Conservation (phyloP, 2,888 invertebrate species). For the Hirtodrosophila trivittata region DNA sequence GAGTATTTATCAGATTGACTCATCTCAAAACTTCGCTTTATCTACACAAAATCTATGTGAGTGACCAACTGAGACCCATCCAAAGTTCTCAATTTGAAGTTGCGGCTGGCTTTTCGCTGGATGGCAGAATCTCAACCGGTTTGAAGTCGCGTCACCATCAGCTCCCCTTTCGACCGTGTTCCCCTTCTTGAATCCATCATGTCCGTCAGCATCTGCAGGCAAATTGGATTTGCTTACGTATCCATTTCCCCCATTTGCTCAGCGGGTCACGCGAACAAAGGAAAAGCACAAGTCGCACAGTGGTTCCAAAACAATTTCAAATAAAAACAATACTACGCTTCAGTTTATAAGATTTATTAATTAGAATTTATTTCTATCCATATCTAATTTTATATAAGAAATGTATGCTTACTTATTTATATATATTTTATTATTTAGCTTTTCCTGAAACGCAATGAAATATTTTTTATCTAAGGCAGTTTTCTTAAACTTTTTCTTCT, state of each 20-base stretch:
- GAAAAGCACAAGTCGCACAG: slow-evolving; percentile 42
- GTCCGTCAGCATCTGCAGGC: slow-evolving; percentile 31
- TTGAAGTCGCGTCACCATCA: too few species aligned
- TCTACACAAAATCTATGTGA: slow-evolving; percentile 47
- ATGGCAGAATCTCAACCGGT: slow-evolving; percentile 50
- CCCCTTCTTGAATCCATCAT: background rate
- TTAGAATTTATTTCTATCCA: too few species aligned
- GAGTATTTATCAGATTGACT: slow-evolving; percentile 21
- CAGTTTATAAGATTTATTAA: too few species aligned
- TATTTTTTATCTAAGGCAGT: too few species aligned
- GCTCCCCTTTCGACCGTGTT: background rate
- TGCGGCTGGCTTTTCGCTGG: slow-evolving; percentile 10
- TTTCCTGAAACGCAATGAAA: too few species aligned
- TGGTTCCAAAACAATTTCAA: slow-evolving; percentile 26
- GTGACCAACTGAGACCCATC: slow-evolving; percentile 17
- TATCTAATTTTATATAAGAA: too few species aligned
- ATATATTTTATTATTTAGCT: too few species aligned
- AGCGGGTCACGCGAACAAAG: slow-evolving; percentile 58
- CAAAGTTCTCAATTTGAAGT: slow-evolving; percentile 23
- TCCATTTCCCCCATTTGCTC: slow-evolving; percentile 42
- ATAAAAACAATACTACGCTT: too few species aligned
- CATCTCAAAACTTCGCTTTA: slow-evolving; percentile 26
- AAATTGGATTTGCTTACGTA: slow-evolving; percentile 59
- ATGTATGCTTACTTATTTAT: too few species aligned
- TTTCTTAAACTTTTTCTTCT: too few species aligned